Base-by-base conservation (phyloP, 2,888 invertebrate genomes). In the Pristionchus mayeri region DNA sequence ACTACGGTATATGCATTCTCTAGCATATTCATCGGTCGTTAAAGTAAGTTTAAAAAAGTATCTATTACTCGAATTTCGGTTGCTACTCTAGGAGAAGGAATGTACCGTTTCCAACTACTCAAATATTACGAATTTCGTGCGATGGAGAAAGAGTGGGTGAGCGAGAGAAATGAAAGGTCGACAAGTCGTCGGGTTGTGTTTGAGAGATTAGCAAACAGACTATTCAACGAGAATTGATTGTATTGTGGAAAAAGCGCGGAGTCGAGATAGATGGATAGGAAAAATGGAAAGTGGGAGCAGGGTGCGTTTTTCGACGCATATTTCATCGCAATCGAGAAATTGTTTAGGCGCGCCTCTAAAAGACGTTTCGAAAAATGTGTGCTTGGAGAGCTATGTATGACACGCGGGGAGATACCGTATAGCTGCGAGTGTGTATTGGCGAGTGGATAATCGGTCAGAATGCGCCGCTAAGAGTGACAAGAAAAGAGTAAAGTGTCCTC, bases 121-220 rank as follows among this genome's bases (percentile, higher is more conserved):
- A 71, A 71, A 71, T 71, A 71, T 71, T 71, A 71, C 71, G 71
- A 71, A 71, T 71, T 71, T 67, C 67, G 67, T 63, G 63, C 34
- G 63, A 13, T 34, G 21, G 67, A 21, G 67, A 37, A n/a, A 60
- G 60, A 63, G 34, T 27, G 71, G 37, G 67, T 18, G 67, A n/a
- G 63, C 34, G 37, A 44, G 71, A 44, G 71, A 71, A 71, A 71
- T 71, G 71, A 71, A 71, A 71, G 71, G 71, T 71, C 71, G 71
- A 71, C 71, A 71, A 71, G 71, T 71, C 71, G 71, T 71, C 16
- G 40, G n/a, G 67, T 71, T 71, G 67, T 71, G 71, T 71, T 71
- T 71, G 71, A 71, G 71, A 71, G 71, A 71, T 71, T 71, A 71
- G 71, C 71, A 71, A 71, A 71, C 71, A 71, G 71, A 71, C 71